These are phyloP conservation scores for Mesorhabditis belari DNA, from an alignment of 2,888 invertebrate genomes.

Conservation along the genomic window DNA sequence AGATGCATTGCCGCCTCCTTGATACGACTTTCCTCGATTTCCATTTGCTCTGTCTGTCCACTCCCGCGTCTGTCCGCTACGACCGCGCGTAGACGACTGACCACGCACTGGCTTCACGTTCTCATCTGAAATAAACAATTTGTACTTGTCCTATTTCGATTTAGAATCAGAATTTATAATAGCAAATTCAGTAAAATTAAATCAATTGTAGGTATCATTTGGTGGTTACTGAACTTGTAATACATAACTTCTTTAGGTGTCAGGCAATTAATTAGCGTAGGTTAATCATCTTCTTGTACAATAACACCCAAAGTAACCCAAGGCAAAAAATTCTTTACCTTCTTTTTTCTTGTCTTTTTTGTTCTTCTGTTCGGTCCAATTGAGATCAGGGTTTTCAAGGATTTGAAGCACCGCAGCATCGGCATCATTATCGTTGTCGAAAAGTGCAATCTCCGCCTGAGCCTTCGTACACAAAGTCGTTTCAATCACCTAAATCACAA, in stretches of 20 bases:
- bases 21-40: conserved; percentile 12
- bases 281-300: too few species aligned
- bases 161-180: too few species aligned
- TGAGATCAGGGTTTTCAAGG: conserved; percentile 31
- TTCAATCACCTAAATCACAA: conserved; percentile 39
- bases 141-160: too few species aligned
- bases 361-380: conserved; percentile 42
- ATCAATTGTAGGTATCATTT: background rate
- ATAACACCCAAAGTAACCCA: too few species aligned
- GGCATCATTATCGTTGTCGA: conserved; percentile 39
- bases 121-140: too few species aligned
- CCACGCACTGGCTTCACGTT: too few species aligned
- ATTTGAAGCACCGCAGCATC: conserved; percentile 39
- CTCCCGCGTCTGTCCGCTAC: too few species aligned
- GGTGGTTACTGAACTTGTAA: too few species aligned
- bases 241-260: too few species aligned
- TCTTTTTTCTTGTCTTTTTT: conserved; percentile 36
- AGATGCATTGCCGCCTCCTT: conserved; percentile 11
- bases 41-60: conserved; percentile 13
- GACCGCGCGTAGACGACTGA: conserved; percentile 6
- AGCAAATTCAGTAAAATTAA: background rate
- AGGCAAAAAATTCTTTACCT: conserved; percentile 14
- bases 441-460: conserved; percentile 45
- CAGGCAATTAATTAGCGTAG: too few species aligned
- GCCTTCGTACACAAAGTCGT: conserved; percentile 41